A percentile compares a stretch with the other conserved stretches of the same genome.
Evolutionary conservation across 2,888 invertebrate genomes (phyloP).

Genomic region (Escarpia spicata): DNA sequence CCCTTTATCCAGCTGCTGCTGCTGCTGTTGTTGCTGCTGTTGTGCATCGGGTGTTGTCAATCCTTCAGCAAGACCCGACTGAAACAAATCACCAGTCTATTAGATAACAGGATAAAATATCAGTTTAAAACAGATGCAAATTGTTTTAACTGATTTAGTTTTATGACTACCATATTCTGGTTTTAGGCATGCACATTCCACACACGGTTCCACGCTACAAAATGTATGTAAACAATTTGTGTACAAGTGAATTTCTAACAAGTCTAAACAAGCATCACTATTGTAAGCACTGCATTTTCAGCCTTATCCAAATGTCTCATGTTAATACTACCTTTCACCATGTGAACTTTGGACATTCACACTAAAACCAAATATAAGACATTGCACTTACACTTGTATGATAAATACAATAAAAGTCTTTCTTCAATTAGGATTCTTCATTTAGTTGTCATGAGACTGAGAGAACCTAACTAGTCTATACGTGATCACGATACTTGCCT

Average conservation of each 20-base stretch:
- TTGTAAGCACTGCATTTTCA: neutral
- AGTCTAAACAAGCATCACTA: neutral
- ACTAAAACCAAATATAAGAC: neutral
- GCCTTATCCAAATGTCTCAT: neutral
- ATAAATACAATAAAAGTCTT: neutral
- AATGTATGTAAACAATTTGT: neutral
- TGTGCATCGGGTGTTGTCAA: conserved; percentile 6
- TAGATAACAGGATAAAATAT: neutral
- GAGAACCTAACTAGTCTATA: neutral
- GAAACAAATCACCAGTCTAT: conserved; percentile 8
- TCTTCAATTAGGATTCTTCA: neutral
- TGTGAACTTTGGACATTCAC: neutral
- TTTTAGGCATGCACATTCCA: too few species aligned
- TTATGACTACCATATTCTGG: too few species aligned
- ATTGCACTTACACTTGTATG: neutral
- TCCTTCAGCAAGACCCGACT: neutral
- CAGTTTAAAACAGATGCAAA: neutral
- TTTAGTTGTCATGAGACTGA: neutral
- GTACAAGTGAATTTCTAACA: neutral
- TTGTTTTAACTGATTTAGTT: neutral
- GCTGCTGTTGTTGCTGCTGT: neutral
- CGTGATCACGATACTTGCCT: conserved; percentile 13
- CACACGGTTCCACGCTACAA: neutral
- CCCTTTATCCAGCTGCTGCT: neutral
- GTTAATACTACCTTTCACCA: neutral